Evolutionary conservation across 2,888 invertebrate species (phyloP).

Genomic region (Sminthurides aquaticus): DNA sequence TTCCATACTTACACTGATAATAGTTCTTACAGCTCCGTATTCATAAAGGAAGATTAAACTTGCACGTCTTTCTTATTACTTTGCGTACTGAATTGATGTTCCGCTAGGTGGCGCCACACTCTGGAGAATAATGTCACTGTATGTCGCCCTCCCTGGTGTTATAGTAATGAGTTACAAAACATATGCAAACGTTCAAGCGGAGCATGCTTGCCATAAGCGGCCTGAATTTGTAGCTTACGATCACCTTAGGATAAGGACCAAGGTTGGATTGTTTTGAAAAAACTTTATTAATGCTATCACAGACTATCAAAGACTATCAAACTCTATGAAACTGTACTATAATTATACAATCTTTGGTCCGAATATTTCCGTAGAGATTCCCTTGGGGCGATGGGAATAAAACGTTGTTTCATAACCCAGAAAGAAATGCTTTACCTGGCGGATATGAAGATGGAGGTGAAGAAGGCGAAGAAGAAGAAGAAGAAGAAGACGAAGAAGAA

Average conservation of each 20-base stretch:
- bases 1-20: no score
- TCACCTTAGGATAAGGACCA: not conserved
- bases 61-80: no score
- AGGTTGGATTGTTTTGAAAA: no score
- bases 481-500: not conserved
- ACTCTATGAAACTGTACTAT: not conserved
- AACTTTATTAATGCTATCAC: no score
- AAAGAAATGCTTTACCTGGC: slow-evolving; percentile 66
- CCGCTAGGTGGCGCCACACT: not conserved
- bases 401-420: slow-evolving; percentile 78
- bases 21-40: no score
- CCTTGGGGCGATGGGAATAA: slow-evolving; percentile 91
- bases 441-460: slow-evolving; percentile 63
- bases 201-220: not conserved
- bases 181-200: not conserved
- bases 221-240: not conserved
- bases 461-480: not conserved
- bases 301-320: not conserved
- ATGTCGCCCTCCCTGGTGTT: not conserved
- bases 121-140: not conserved
- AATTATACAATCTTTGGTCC: no score
- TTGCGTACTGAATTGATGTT: not conserved
- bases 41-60: no score
- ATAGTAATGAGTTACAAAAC: not conserved
- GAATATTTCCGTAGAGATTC: slow-evolving; percentile 53